These are phyloP conservation scores for Aeoliscus strigatus DNA, from an alignment of 2,797 vertebrate genomes.

Conservation along the genomic window DNA sequence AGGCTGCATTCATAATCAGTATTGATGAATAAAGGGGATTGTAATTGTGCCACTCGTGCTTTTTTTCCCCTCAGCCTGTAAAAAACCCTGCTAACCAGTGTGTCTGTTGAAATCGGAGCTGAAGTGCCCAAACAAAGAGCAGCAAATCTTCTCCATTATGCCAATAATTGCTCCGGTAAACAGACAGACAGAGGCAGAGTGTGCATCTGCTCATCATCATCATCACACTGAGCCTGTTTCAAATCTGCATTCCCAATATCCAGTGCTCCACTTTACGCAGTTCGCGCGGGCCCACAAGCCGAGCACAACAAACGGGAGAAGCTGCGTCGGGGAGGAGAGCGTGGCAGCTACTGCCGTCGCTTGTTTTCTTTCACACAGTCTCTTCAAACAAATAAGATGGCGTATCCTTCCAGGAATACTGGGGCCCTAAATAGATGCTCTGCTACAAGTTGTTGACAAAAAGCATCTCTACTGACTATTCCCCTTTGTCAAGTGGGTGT, in stretches of 20 bases:
- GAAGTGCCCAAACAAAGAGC: constrained; percentile 27
- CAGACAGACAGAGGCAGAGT: constrained; percentile 49
- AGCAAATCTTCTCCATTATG: constrained; percentile 44
- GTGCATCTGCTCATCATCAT: constrained; percentile 57
- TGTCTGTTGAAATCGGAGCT: constrained; percentile 25
- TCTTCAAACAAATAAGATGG: constrained; percentile 61
- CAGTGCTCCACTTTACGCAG: constrained; percentile 31
- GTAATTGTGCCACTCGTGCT: no score
- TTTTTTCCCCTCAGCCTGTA: not conserved
- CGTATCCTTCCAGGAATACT: constrained; percentile 69
- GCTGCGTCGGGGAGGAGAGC: constrained; percentile 16
- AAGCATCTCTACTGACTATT: constrained; percentile 58
- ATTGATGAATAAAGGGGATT: no score
- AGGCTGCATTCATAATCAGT: no score
- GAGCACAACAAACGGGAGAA: constrained; percentile 24
- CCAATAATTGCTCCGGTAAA: constrained; percentile 59
- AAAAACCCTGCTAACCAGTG: constrained; percentile 10
- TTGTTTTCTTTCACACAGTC: constrained; percentile 58
- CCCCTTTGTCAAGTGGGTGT: constrained; percentile 38
- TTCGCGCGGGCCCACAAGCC: constrained; percentile 34
- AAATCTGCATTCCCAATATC: constrained; percentile 38
- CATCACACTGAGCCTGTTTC: constrained; percentile 17
- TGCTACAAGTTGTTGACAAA: constrained; percentile 75
- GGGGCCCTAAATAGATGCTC: constrained; percentile 66
- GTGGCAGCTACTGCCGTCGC: constrained; percentile 37